Conservation (phyloP, 2,888 invertebrate species). For the Protophormia terraenovae region DNA sequence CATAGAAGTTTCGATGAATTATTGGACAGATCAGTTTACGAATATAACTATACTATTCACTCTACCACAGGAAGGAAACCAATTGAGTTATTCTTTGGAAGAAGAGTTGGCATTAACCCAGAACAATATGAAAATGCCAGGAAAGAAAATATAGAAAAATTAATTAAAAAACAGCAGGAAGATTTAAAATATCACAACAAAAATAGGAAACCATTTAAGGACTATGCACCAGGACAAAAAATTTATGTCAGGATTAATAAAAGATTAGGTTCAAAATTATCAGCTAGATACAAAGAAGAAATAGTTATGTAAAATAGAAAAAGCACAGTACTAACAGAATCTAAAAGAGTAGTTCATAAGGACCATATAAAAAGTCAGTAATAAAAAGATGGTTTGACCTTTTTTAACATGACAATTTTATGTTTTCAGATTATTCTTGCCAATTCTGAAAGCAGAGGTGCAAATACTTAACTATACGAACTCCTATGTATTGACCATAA, state of each 20-base stretch:
- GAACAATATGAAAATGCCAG: too few species aligned
- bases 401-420: too few species aligned
- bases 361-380: not conserved
- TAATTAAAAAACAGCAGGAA: slow-evolving; percentile 1
- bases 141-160: slow-evolving; percentile 24
- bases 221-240: too few species aligned
- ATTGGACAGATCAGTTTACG: slow-evolving; percentile 47
- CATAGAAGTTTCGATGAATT: slow-evolving; percentile 41
- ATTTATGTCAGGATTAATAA: slow-evolving; percentile 37
- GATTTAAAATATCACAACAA: not conserved
- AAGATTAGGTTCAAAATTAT: slow-evolving; percentile 30
- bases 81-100: slow-evolving; percentile 41
- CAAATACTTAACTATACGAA: too few species aligned
- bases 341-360: too few species aligned
- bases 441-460: too few species aligned
- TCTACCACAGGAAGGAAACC: slow-evolving; percentile 48
- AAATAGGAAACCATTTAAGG: not conserved
- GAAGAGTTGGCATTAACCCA: too few species aligned
- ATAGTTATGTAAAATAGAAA: slow-evolving; percentile 1
- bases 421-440: too few species aligned
- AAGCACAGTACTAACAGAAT: too few species aligned
- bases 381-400: too few species aligned
- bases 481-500: too few species aligned
- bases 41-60: slow-evolving; percentile 53
- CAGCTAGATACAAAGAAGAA: not conserved